A percentile compares a stretch with the other conserved stretches of the same genome.
Conservation (phyloP, 2,888 invertebrate genomes). For the Eumerus sabulonum region DNA sequence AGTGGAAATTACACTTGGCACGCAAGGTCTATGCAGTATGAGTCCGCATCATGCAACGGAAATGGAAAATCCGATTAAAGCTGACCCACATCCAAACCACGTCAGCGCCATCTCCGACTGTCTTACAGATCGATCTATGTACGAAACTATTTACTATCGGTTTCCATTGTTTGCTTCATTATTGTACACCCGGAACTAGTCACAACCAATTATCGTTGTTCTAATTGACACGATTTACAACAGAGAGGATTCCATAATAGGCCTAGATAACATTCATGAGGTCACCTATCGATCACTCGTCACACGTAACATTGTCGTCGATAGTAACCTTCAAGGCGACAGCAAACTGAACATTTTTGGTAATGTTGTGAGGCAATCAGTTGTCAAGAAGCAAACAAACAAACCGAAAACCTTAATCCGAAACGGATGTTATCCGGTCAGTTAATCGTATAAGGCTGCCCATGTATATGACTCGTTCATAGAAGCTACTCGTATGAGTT, state of each 20-base stretch:
- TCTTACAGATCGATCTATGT: no score
- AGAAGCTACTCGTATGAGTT: conserved; percentile 5
- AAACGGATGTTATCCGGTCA: conserved; percentile 43
- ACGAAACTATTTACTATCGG: no score
- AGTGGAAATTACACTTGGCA: conserved; percentile 32
- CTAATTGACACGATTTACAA: conserved; percentile 52
- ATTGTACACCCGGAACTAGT: conserved; percentile 52
- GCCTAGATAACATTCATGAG: conserved; percentile 40
- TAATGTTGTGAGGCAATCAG: conserved; percentile 55
- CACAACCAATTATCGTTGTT: conserved; percentile 17
- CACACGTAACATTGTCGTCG: conserved; percentile 20
- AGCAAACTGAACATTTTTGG: conserved; percentile 39
- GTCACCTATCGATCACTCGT: conserved; percentile 35
- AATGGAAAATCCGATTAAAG: conserved; percentile 32
- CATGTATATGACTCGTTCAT: conserved; percentile 14
- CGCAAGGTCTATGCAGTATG: conserved; percentile 39
- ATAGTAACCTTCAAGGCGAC: conserved; percentile 51
- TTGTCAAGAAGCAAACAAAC: neutral
- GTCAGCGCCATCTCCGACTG: no score
- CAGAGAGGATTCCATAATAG: conserved; percentile 11
- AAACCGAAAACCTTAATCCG: conserved; percentile 11
- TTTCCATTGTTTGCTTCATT: neutral
- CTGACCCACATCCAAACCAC: no score
- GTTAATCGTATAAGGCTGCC: neutral
- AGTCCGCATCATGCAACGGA: conserved; percentile 44